Evolutionary conservation across 1,140 invertebrate genomes (phyloP), one percentile per base, ranked within the genome.

Genomic region (Papilio dardanus): DNA sequence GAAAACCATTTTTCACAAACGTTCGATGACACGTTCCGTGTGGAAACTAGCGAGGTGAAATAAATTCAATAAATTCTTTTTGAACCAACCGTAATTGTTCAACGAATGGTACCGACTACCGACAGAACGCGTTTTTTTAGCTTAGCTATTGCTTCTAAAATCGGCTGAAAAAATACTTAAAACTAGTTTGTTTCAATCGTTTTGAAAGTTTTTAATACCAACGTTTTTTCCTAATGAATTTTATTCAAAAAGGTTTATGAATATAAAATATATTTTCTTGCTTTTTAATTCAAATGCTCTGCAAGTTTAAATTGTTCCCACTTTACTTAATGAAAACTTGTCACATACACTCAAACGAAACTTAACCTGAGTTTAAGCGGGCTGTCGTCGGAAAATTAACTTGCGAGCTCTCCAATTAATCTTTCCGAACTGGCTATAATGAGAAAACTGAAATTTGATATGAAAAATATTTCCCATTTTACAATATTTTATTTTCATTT

Each of bases 361-460:
- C 21, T 24, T 58, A 58, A 58, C 54, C 21, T 58, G 54, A 12
- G 10, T 28, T 28, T 58, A 28, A 58, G 1, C 21, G 54, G 3
- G 21, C 54, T 58, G 21, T 58, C 24, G 21, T 14, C 24, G 5
- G 21, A 21, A 58, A 58, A 58, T 58, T 28, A 58, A 58, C 54
- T 58, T 58, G 54, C 21, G 24, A 58, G 30, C 54, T 28, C 54
- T 58, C 54, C 54, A 58, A 58, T 28, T 28, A 58, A 58, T 58
- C 8, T 58, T 58, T 58, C 28, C 10, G 21, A 58, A 58, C 2
- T 14, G 21, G 8, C 24, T 58, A 28, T 58, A 58, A 58, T 58
- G 10, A 28, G 21, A 28, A 58, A 58, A 58, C 12, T 14, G 54
- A 58, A 58, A 21, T 58, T 58, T 12, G 21, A 58, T 2, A 58